A percentile compares a stretch with the other conserved stretches of the same genome.
phyloP scores from a whole-genome alignment of 2,797 vertebrate genomes.

The Gadopsis marmoratus region DNA sequence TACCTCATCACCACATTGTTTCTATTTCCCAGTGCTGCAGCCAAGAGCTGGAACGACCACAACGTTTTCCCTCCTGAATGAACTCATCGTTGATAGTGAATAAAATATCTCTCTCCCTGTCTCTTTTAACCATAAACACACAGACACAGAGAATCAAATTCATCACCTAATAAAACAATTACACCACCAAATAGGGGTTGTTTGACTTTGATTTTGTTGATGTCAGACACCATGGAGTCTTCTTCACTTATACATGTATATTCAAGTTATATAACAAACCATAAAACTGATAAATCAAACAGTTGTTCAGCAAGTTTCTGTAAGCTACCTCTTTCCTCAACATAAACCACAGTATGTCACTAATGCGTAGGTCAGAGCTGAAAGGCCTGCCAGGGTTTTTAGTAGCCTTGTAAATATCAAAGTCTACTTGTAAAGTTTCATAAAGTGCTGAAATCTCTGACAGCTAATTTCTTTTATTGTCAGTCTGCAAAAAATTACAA shows the following conservation, averaged over 20 bases:
- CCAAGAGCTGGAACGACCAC: conserved; percentile 41
- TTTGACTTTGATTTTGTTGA: conserved; percentile 27
- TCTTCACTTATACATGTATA: conserved; percentile 52
- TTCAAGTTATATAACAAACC: conserved; percentile 63
- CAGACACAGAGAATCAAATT: neutral
- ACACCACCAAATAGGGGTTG: conserved; percentile 9
- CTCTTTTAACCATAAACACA: conserved; percentile 2
- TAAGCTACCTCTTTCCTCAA: conserved; percentile 70
- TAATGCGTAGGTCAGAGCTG: conserved; percentile 90
- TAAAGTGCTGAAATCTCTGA: conserved; percentile 98
- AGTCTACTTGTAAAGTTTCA: conserved; percentile 99
- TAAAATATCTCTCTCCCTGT: conserved; percentile 34
- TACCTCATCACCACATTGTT: conserved; percentile 63
- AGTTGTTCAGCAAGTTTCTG: conserved; percentile 49
- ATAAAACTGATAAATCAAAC: conserved; percentile 74
- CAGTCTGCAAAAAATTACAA: conserved; percentile 89
- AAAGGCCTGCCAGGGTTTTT: conserved; percentile 92
- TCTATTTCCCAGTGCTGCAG: conserved; percentile 54
- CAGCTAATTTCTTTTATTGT: conserved; percentile 94
- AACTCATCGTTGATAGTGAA: conserved; percentile 51
- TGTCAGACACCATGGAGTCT: conserved; percentile 23
- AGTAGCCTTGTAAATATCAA: conserved; percentile 99
- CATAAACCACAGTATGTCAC: conserved; percentile 92
- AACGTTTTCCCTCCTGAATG: conserved; percentile 50
- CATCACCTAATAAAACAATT: conserved; percentile 7